Percentiles rank a stretch among this genome's conserved stretches.
Evolutionary conservation across 2,888 invertebrate species (phyloP).

Genomic region (Anoplius nigerrimus): DNA sequence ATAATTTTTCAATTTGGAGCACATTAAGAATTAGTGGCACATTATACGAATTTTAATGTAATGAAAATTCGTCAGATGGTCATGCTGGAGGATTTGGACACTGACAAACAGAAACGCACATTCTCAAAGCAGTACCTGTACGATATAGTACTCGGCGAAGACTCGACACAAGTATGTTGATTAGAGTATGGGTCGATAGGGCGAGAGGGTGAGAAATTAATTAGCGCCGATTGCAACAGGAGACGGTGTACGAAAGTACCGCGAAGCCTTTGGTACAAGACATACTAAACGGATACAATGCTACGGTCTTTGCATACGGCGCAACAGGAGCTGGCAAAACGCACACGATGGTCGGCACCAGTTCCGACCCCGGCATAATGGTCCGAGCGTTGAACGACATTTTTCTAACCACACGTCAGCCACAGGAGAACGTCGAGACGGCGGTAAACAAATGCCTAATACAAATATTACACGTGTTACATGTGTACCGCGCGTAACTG

Average conservation of each 20-base stretch:
- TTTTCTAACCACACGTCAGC: slow-evolving; percentile 79
- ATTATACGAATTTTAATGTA: too few relatives aligned
- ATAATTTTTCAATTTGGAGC: too few relatives aligned
- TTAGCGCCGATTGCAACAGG: slow-evolving; percentile 72
- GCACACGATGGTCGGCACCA: slow-evolving; percentile 89
- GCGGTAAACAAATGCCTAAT: slow-evolving; percentile 74
- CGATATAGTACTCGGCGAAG: slow-evolving; percentile 92
- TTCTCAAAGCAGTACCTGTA: slow-evolving; percentile 91
- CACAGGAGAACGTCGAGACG: slow-evolving; percentile 73
- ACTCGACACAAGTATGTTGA: slow-evolving; percentile 86
- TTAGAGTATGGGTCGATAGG: background rate
- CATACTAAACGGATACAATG: slow-evolving; percentile 92
- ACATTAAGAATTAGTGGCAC: too few relatives aligned
- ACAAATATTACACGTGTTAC: background rate
- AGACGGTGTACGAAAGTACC: slow-evolving; percentile 90
- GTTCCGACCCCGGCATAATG: slow-evolving; percentile 88
- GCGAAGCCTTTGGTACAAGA: slow-evolving; percentile 90
- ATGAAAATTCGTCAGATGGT: slow-evolving; percentile 77
- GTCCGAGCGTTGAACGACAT: slow-evolving; percentile 89
- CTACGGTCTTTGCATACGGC: slow-evolving; percentile 97
- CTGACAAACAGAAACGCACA: slow-evolving; percentile 80
- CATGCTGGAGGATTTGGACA: slow-evolving; percentile 81
- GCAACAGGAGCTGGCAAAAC: slow-evolving; percentile 95
- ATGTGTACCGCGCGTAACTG: too few relatives aligned
- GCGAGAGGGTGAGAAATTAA: background rate